Percentiles rank a stretch among this genome's conserved stretches.
Conservation (phyloP, 2,888 invertebrate species). For the Argyra leucocephala region DNA sequence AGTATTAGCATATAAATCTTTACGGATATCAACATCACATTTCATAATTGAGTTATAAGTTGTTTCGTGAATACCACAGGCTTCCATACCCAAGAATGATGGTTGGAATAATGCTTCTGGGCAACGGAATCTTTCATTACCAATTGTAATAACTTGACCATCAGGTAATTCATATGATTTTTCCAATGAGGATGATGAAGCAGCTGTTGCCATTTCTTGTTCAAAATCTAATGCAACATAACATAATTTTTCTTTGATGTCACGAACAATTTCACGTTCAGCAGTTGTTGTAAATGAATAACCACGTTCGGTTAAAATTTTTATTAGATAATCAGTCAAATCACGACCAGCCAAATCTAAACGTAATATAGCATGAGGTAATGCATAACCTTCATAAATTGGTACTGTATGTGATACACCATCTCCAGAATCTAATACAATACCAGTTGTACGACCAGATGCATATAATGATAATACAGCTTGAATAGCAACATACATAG, state of each 20-base stretch:
- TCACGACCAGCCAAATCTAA: slow-evolving; percentile 89
- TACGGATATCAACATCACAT: slow-evolving; percentile 94
- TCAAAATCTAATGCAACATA: slow-evolving; percentile 85
- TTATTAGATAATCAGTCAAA: slow-evolving; percentile 88
- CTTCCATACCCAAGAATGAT: slow-evolving; percentile 83
- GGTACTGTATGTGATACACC: too few relatives aligned
- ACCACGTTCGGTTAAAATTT: slow-evolving; percentile 84
- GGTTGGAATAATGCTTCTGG: slow-evolving; percentile 92
- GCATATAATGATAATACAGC: too few relatives aligned
- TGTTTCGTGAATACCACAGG: slow-evolving; percentile 79
- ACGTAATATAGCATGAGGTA: too few relatives aligned
- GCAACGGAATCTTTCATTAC: slow-evolving; percentile 89
- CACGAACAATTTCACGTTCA: slow-evolving; percentile 88
- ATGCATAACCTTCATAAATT: too few relatives aligned
- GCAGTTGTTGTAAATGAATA: slow-evolving; percentile 88
- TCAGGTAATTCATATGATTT: slow-evolving; percentile 86
- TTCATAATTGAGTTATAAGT: slow-evolving; percentile 96
- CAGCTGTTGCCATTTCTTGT: slow-evolving; percentile 90
- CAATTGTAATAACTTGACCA: slow-evolving; percentile 85
- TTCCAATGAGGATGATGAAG: slow-evolving; percentile 82
- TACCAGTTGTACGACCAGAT: too few relatives aligned
- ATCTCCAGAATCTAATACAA: too few relatives aligned
- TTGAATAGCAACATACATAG: too few relatives aligned
- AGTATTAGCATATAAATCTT: slow-evolving; percentile 91
- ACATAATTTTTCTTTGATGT: slow-evolving; percentile 91